Base-by-base conservation (phyloP, 2,888 invertebrate species). In the Leucoma salicis region DNA sequence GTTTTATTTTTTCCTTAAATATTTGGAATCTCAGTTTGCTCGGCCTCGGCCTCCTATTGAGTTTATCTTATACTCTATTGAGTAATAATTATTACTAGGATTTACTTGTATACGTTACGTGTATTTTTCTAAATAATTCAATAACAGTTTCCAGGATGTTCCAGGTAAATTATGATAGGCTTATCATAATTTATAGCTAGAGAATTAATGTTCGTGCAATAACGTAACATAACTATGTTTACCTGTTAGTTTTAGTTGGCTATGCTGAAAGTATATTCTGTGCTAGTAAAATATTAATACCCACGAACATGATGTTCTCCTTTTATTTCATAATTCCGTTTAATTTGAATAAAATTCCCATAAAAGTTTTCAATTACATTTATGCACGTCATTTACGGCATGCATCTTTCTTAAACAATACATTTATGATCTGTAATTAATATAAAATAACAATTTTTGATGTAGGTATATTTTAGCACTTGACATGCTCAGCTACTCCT, bases 271-370 rank as follows among this genome's bases (percentile, higher is more conserved):
- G 56, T 63, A 57, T 56, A 62, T 52, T 57, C 53, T 51, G 45
- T 40, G 59, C 61, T 52, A 56, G 57, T 70, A 64, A 72, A 72
- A 69, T 65, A 70, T 62, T 66, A 69, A 72, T 64, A 65, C 60
- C 54, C 56, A 62, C 63, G 55, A 63, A 62, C 70, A 66, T 57
- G 56, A 61, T 65, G 68, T 62, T 64, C 58, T 59, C 53, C 57
- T 63, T 58, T 57, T 58, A 53, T 64, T 63, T 53, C 50, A 53
- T 60, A 55, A 62, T 63, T 70, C 63, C 57, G 45, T 58, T 55
- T 51, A 51, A 61, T 62, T 62, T 62, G 46, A 62, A 61, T 62
- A 58, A 62, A 53, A 52, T 48, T 56, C 59, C 49, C 48, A 59
- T 61, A 46, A 59, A 55, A 56, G 38, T 43, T 59, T 60, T 62